A percentile compares a stretch with the other conserved stretches of the same genome.
phyloP scores from a whole-genome alignment of 2,113 vertebrate species.

The Hylia prasina region DNA sequence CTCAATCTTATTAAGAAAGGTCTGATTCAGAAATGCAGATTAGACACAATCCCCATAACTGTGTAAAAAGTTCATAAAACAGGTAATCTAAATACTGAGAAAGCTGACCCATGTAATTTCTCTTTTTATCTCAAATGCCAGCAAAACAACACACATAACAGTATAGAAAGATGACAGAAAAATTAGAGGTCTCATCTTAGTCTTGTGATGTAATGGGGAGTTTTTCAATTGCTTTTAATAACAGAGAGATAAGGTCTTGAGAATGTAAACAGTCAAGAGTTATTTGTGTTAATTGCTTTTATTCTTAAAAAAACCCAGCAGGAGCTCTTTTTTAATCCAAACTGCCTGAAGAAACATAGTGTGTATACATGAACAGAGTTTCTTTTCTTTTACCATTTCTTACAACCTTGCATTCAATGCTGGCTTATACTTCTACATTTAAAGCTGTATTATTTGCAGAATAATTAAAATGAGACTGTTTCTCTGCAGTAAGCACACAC shows the following conservation, averaged over 20 bases:
- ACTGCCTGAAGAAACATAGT: neutral
- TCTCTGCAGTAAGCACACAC: neutral
- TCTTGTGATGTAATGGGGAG: neutral
- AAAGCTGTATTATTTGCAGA: neutral
- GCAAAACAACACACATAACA: neutral
- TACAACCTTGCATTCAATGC: neutral
- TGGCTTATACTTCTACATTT: neutral
- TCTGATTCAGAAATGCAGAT: neutral
- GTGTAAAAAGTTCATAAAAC: neutral
- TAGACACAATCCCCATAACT: neutral
- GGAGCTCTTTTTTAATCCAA: neutral
- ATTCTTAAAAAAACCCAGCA: neutral
- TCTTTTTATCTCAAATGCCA: neutral
- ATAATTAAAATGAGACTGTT: neutral
- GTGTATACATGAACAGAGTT: neutral
- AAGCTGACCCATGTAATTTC: neutral
- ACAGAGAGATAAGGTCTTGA: neutral
- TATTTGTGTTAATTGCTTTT: constrained; percentile 11
- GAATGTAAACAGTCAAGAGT: neutral
- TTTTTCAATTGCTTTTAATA: neutral
- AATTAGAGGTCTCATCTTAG: neutral
- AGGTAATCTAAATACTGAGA: neutral
- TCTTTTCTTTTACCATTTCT: neutral
- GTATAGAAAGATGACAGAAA: neutral
- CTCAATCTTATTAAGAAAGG: neutral